A percentile compares a stretch with the other conserved stretches of the same genome.
phyloP scores from a whole-genome alignment of 2,797 vertebrate species.

The Denticeps clupeoides region DNA sequence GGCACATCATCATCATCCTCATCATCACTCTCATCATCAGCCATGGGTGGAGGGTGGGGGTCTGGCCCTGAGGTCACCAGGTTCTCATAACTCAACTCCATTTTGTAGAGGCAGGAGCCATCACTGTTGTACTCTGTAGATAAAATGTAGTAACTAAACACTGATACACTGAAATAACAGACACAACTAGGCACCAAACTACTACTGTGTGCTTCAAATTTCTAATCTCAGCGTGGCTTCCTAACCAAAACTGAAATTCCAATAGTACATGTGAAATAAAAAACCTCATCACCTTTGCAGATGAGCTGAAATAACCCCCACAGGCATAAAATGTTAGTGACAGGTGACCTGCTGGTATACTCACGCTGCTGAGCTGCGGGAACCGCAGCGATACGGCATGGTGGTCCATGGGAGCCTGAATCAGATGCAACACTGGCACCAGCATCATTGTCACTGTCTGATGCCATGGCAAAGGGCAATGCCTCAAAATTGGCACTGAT shows the following conservation, averaged over 20 bases:
- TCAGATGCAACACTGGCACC: slow-evolving; percentile 93
- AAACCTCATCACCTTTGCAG: too few species aligned
- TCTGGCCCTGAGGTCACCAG: slow-evolving; percentile 90
- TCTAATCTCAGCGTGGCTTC: too few species aligned
- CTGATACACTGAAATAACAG: too few species aligned
- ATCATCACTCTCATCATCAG: slow-evolving; percentile 93
- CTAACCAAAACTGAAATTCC: too few species aligned
- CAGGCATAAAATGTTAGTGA: too few species aligned
- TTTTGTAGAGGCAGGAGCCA: slow-evolving; percentile 86
- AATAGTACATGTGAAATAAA: too few species aligned
- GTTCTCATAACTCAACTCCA: slow-evolving; percentile 93
- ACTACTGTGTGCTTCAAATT: too few species aligned
- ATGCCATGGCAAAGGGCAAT: slow-evolving; percentile 95
- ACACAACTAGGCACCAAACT: too few species aligned
- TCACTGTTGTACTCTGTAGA: slow-evolving; percentile 90
- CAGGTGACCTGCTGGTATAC: slow-evolving; percentile 19
- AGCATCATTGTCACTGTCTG: slow-evolving; percentile 94
- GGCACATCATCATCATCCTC: slow-evolving; percentile 90
- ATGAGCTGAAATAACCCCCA: too few species aligned
- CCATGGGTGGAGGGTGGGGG: slow-evolving; percentile 81
- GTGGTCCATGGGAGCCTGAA: slow-evolving; percentile 85
- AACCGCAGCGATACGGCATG: slow-evolving; percentile 86
- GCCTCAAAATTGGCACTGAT: slow-evolving; percentile 99
- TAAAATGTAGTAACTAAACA: too few species aligned
- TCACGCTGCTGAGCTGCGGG: slow-evolving; percentile 85